These are phyloP conservation scores for Drepanosiphum platanoidis DNA, from an alignment of 2,888 invertebrate genomes.

Conservation along the genomic window DNA sequence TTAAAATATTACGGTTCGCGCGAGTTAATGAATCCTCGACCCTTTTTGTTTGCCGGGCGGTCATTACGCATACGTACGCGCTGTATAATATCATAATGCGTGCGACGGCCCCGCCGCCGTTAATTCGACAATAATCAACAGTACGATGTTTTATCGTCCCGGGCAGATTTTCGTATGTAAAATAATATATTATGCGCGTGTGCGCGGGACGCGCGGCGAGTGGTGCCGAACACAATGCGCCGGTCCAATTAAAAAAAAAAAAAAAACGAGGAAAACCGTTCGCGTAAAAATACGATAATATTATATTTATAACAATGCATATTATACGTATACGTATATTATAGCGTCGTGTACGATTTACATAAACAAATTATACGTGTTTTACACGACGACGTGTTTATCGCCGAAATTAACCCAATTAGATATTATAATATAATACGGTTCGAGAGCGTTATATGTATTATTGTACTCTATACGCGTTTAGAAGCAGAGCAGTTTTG, in stretches of 20 bases:
- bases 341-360: background rate
- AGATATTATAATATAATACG: too few relatives aligned
- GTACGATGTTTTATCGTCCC: background rate
- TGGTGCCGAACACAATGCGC: background rate
- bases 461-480: too few relatives aligned
- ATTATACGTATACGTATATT: too few relatives aligned
- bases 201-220: background rate
- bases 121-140: slow-evolving; percentile 9
- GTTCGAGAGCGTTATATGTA: too few relatives aligned
- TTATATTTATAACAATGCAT: too few relatives aligned
- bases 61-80: background rate
- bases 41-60: background rate
- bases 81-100: background rate
- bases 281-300: too few relatives aligned
- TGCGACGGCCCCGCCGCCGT: background rate
- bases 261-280: background rate
- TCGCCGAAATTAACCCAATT: background rate
- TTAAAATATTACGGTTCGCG: background rate
- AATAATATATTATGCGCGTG: too few relatives aligned
- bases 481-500: too few relatives aligned
- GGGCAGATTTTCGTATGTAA: background rate
- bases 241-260: background rate
- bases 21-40: background rate
- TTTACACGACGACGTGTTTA: background rate
- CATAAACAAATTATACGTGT: background rate